Percentiles rank a stretch among this genome's conserved stretches.
These are phyloP conservation scores for Cordilura impudica DNA, from an alignment of 2,888 invertebrate genomes.

Conservation along the genomic window DNA sequence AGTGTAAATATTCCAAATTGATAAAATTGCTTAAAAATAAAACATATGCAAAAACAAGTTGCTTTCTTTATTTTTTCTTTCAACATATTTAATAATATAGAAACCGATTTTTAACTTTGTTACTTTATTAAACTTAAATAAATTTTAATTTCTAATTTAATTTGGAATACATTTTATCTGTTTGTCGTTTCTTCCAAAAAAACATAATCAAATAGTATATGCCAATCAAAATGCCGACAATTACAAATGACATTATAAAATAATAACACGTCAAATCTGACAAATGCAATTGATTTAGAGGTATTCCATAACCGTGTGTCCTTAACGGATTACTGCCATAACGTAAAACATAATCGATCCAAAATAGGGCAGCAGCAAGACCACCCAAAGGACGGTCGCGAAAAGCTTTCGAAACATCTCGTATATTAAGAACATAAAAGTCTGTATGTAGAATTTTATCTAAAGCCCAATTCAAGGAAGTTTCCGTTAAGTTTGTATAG, in stretches of 20 bases:
- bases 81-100: too few species aligned
- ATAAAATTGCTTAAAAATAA: too few species aligned
- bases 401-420: conserved; percentile 73
- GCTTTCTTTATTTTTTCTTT: neutral
- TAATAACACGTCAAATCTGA: conserved; percentile 77
- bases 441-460: conserved; percentile 73
- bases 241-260: conserved; percentile 67
- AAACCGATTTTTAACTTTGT: neutral
- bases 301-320: conserved; percentile 71
- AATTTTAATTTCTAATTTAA: conserved; percentile 63
- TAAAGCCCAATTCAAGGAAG: conserved; percentile 74
- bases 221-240: conserved; percentile 52
- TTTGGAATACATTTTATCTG: conserved; percentile 68
- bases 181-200: conserved; percentile 65
- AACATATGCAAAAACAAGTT: too few species aligned
- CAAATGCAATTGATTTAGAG: conserved; percentile 74
- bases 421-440: conserved; percentile 72
- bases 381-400: conserved; percentile 76
- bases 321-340: conserved; percentile 74
- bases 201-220: conserved; percentile 60
- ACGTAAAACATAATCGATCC: conserved; percentile 77
- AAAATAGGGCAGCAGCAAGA: conserved; percentile 76
- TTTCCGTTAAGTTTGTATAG: conserved; percentile 72
- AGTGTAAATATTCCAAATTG: too few species aligned
- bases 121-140: conserved; percentile 11